Conservation (phyloP, 1,140 invertebrate species). For the Polypedilum pembai region DNA sequence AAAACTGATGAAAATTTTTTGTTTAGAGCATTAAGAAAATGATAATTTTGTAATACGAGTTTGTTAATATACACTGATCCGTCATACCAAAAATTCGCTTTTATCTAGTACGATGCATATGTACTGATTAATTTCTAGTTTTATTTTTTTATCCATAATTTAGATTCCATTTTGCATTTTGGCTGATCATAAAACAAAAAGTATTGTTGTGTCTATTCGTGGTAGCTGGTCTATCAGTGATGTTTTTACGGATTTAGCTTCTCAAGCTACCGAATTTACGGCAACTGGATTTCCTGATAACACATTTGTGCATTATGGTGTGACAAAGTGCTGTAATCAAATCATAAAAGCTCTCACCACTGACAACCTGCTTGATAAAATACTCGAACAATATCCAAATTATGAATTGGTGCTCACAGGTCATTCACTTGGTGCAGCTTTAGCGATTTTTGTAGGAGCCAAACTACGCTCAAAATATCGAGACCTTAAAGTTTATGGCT, state of each 20-base stretch:
- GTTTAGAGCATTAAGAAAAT: too few relatives aligned
- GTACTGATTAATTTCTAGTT: too few relatives aligned
- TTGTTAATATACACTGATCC: too few relatives aligned
- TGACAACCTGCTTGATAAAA: slow-evolving; percentile 59
- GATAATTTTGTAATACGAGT: too few relatives aligned
- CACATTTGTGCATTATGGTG: slow-evolving; percentile 80
- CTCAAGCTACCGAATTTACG: slow-evolving; percentile 66
- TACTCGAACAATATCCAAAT: slow-evolving; percentile 60
- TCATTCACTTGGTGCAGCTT: slow-evolving; percentile 53
- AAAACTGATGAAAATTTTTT: too few relatives aligned
- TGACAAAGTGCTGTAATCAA: slow-evolving; percentile 73
- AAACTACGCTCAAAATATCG: slow-evolving; percentile 71
- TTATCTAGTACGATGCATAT: too few relatives aligned
- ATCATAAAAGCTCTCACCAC: slow-evolving; percentile 64
- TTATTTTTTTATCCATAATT: neutral
- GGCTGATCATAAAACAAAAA: slow-evolving; percentile 70
- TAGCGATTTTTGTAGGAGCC: slow-evolving; percentile 66
- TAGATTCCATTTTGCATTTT: slow-evolving; percentile 77
- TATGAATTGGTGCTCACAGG: slow-evolving; percentile 69
- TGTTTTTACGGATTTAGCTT: slow-evolving; percentile 81
- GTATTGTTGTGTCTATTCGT: slow-evolving; percentile 75
- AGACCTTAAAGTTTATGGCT: slow-evolving; percentile 69
- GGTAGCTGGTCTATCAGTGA: slow-evolving; percentile 82
- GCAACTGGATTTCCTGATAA: slow-evolving; percentile 61
- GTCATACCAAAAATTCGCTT: too few relatives aligned